Evolutionary conservation across 2,888 invertebrate species (phyloP).

Genomic region (Cyclophora punctaria): DNA sequence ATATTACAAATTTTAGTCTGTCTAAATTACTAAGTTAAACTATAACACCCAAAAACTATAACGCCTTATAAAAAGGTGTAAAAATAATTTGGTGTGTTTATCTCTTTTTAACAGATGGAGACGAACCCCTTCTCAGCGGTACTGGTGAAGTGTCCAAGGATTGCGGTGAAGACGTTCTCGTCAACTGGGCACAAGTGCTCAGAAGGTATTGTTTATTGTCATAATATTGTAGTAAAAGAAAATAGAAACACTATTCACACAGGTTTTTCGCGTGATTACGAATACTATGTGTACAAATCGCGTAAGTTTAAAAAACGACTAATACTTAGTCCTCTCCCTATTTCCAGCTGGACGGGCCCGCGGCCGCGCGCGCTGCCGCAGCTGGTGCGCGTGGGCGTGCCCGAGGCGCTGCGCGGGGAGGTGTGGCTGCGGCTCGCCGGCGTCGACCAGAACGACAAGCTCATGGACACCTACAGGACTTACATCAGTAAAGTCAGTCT

Average conservation of each 20-base stretch:
- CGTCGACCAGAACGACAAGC: constrained; percentile 86
- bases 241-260: too few species aligned
- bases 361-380: constrained; percentile 88
- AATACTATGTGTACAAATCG: too few species aligned
- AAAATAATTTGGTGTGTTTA: not conserved
- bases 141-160: constrained; percentile 98
- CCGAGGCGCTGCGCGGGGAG: constrained; percentile 96
- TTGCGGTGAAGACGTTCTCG: constrained; percentile 93
- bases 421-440: constrained; percentile 97
- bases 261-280: too few species aligned
- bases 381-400: constrained; percentile 91
- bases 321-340: too few species aligned
- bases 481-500: constrained; percentile 89
- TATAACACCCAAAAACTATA: too few species aligned
- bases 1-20: too few species aligned
- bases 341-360: constrained; percentile 74
- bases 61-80: too few species aligned
- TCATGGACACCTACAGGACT: constrained; percentile 94
- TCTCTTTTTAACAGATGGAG: constrained; percentile 79
- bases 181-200: constrained; percentile 93
- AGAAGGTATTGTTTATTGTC: constrained; percentile 68
- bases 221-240: too few species aligned
- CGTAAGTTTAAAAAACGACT: too few species aligned
- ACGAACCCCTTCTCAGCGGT: constrained; percentile 97
- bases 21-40: too few species aligned